A percentile compares a stretch with the other conserved stretches of the same genome.
phyloP scores from a whole-genome alignment of 2,888 invertebrate genomes.

The Xylota sylvarum region DNA sequence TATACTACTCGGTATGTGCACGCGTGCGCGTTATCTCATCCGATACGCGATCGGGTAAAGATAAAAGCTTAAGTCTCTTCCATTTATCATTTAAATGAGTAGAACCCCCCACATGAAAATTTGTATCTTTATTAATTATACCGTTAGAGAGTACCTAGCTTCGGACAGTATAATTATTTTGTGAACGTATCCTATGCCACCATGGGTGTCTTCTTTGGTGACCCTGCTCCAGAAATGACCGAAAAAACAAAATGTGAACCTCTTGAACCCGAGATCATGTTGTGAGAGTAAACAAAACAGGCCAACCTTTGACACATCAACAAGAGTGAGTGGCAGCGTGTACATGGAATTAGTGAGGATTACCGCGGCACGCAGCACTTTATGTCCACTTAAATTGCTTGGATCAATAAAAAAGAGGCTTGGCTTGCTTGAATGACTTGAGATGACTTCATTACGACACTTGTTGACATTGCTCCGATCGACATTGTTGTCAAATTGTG shows the following conservation, averaged over 20 bases:
- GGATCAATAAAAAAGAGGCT: conserved; percentile 57
- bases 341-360: conserved; percentile 71
- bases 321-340: conserved; percentile 27
- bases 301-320: conserved; percentile 72
- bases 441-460: conserved; percentile 47
- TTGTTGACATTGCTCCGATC: conserved; percentile 41
- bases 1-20: conserved; percentile 41
- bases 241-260: neutral
- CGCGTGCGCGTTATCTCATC: conserved; percentile 39
- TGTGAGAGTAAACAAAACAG: conserved; percentile 61
- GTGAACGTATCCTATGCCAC: conserved; percentile 7
- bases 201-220: neutral
- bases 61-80: conserved; percentile 38
- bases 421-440: conserved; percentile 2
- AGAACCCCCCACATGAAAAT: conserved; percentile 28
- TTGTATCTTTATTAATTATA: conserved; percentile 61
- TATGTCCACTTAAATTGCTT: conserved; percentile 64
- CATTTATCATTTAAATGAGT: conserved; percentile 58
- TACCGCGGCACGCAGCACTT: conserved; percentile 48
- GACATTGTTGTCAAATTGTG: conserved; percentile 23
- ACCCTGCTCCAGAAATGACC: conserved; percentile 17
- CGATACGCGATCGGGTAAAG: conserved; percentile 30
- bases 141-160: conserved; percentile 33
- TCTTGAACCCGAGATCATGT: conserved; percentile 54
- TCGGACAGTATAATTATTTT: conserved; percentile 23